Base-by-base conservation (phyloP, 1,140 invertebrate genomes). In the Vanessa atalanta region DNA sequence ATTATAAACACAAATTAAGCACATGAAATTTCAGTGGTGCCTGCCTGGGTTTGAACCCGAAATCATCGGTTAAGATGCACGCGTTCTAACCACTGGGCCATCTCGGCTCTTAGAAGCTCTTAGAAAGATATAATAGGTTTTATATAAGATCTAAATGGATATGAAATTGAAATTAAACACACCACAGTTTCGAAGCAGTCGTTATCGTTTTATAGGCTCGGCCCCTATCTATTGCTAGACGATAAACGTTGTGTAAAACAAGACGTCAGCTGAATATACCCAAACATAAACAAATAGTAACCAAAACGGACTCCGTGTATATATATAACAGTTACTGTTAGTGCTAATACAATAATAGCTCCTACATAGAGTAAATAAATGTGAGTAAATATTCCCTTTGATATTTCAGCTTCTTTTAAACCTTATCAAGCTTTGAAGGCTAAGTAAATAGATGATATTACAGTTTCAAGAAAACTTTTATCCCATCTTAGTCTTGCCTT, bases 211-310 rank as follows among this genome's bases (percentile, higher is more conserved):
- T 87, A 87, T 80, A 43, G 86, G 84, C 75, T 79, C 65, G 73
- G 57, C 73, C 77, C 75, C 79, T 75, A 84, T 75, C 82, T 81
- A 80, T 80, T 73, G 76, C 82, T 84, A 82, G 81, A 83, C 83
- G 84, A 88, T 89, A 88, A 90, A 89, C 87, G 88, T 81, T 82
- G 83, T 81, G 81, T 86, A 85, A 85, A 87, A 85, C 88, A 85
- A 84, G 81, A 86, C 75, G 81, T 80, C 55, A 75, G 79, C 82
- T 84, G 78, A 69, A 90, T 87, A 90, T 89, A 91, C 55, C 75
- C 67, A 61, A 71, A 76, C 69, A 73, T 69, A 79, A 73, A 79
- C 65, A 76, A 68, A 75, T 50, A 71, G 65, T 48, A 57, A 70
- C 13, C 47, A 26, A 61, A 76, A 72, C 65, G 47, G 20, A 47